A percentile compares a stretch with the other conserved stretches of the same genome.
Evolutionary conservation across 2,113 vertebrate genomes (phyloP).

Genomic region (Bungarus multicinctus): DNA sequence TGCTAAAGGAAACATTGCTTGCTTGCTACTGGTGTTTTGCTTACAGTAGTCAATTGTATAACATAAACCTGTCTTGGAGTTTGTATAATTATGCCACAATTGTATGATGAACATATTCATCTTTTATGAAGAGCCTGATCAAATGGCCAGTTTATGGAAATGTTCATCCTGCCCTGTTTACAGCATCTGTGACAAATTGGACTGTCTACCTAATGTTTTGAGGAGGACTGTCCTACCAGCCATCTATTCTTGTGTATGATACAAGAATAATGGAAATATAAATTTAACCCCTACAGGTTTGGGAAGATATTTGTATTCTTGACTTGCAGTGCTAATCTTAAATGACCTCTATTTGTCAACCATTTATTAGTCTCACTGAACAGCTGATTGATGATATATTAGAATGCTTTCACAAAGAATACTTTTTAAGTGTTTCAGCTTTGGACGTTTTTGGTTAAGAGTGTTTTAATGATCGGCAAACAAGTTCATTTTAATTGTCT

Average conservation of each 20-base stretch:
- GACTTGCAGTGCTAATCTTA: conserved; percentile 16
- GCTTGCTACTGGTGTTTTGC: conserved; percentile 37
- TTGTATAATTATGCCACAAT: conserved; percentile 32
- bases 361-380: background rate
- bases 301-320: background rate
- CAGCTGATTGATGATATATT: conserved; percentile 1
- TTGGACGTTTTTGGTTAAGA: conserved; percentile 1
- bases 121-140: conserved; percentile 33
- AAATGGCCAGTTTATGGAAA: background rate
- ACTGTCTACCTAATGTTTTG: conserved; percentile 27
- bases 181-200: conserved; percentile 26
- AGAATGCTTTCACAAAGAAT: background rate
- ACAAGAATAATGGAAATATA: conserved; percentile 29
- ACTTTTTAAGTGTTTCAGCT: background rate
- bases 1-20: conserved; percentile 30
- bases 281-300: conserved; percentile 27
- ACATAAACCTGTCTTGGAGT: conserved; percentile 35
- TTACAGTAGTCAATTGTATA: conserved; percentile 45
- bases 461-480: conserved; percentile 15
- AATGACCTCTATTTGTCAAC: conserved; percentile 1
- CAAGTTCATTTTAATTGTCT: background rate
- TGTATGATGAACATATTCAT: conserved; percentile 30
- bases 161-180: conserved; percentile 20
- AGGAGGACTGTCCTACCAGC: background rate
- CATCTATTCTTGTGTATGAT: conserved; percentile 3